These are phyloP conservation scores for Atta texana DNA, from an alignment of 1,140 invertebrate genomes.

Conservation along the genomic window DNA sequence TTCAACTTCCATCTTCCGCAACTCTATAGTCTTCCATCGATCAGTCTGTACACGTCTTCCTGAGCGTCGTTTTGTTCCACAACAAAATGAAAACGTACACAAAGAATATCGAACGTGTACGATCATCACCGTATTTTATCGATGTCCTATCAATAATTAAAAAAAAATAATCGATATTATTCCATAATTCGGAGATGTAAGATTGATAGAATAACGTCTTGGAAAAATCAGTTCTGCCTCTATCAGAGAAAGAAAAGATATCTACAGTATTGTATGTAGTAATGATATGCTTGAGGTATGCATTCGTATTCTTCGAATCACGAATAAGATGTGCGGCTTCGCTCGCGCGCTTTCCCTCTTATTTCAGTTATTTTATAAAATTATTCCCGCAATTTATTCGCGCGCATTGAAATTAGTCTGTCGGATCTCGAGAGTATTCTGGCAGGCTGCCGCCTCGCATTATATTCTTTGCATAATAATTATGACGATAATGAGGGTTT, in stretches of 20 bases:
- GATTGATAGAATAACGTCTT: background rate
- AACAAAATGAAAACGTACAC: background rate
- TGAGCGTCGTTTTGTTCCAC: background rate
- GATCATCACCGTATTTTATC: constrained; percentile 1
- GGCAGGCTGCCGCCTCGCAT: constrained; percentile 80
- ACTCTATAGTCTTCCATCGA: constrained; percentile 56
- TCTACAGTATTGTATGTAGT: background rate
- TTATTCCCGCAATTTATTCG: constrained; percentile 81
- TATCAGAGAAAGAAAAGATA: background rate
- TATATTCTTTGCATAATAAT: constrained; percentile 82
- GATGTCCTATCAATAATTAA: background rate
- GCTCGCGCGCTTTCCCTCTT: constrained; percentile 39
- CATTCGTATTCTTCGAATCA: background rate
- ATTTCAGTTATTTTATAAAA: constrained; percentile 73
- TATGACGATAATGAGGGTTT: constrained; percentile 82
- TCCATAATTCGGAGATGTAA: background rate
- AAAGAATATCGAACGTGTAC: background rate
- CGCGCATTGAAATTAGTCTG: constrained; percentile 78
- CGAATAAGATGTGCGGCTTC: background rate
- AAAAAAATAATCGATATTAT: background rate
- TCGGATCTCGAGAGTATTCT: constrained; percentile 80
- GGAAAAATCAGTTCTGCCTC: background rate
- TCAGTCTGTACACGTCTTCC: constrained; percentile 48
- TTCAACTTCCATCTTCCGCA: background rate
- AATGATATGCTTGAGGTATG: background rate